phyloP scores from a whole-genome alignment of 1,140 invertebrate species.

The Brachionus sp. region DNA sequence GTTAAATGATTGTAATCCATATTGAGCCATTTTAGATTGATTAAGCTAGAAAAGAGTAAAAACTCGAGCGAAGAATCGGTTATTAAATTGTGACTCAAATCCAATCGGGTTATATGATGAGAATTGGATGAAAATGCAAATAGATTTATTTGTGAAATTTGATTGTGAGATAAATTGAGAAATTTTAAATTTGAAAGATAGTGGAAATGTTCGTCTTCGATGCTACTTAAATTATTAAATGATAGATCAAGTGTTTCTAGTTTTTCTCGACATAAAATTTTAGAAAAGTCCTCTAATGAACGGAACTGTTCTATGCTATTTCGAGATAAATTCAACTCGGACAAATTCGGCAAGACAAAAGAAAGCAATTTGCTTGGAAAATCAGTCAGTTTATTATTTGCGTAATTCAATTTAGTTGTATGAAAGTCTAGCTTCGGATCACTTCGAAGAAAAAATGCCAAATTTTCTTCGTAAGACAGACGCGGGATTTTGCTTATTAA shows the following conservation, averaged over 20 bases:
- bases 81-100: not conserved
- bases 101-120: not conserved
- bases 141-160: not conserved
- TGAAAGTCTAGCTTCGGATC: not conserved
- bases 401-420: not conserved
- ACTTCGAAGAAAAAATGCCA: not conserved
- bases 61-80: not conserved
- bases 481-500: not conserved
- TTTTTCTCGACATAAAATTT: not conserved
- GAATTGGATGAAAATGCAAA: constrained; percentile 22
- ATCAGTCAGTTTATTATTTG: not conserved
- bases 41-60: constrained; percentile 22
- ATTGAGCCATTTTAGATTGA: not conserved
- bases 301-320: not conserved
- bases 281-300: not conserved
- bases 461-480: not conserved
- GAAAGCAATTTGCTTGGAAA: constrained; percentile 17
- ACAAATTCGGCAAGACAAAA: not conserved
- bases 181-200: not conserved
- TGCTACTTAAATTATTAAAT: not conserved
- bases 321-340: not conserved
- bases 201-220: not conserved
- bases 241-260: not conserved
- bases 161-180: constrained; percentile 6
- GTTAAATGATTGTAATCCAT: constrained; percentile 2